A percentile compares a stretch with the other conserved stretches of the same genome.
These are phyloP conservation scores for Megalopta genalis DNA, from an alignment of 1,140 invertebrate genomes.

Conservation along the genomic window DNA sequence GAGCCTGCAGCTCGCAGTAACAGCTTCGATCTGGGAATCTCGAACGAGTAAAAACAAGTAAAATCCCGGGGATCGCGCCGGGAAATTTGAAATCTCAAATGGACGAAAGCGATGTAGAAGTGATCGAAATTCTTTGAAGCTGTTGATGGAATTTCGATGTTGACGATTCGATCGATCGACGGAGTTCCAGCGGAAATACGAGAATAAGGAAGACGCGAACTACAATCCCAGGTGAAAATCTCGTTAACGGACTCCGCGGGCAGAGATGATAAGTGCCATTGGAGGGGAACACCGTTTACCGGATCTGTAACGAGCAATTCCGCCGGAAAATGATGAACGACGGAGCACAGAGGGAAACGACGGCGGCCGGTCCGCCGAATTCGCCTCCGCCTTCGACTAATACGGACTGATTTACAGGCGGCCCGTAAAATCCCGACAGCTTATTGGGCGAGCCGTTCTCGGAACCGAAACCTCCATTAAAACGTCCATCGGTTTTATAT, in stretches of 20 bases:
- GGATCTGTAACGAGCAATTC: slow-evolving; percentile 27
- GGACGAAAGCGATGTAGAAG: no score
- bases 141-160: background rate
- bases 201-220: background rate
- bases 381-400: slow-evolving; percentile 14
- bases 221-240: slow-evolving; percentile 13
- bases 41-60: no score
- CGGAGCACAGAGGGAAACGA: background rate
- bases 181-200: background rate
- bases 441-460: background rate
- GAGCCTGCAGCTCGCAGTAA: no score
- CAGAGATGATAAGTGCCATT: slow-evolving; percentile 21
- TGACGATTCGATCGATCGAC: background rate
- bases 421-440: slow-evolving; percentile 1
- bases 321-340: background rate
- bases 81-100: no score
- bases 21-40: no score
- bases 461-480: background rate
- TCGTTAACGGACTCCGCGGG: slow-evolving; percentile 13
- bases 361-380: background rate
- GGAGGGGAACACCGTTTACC: background rate
- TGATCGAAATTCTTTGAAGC: no score
- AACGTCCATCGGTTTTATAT: background rate
- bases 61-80: no score
- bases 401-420: background rate